These are phyloP conservation scores for Aethes cnicana DNA, from an alignment of 2,888 invertebrate species.

Conservation along the genomic window DNA sequence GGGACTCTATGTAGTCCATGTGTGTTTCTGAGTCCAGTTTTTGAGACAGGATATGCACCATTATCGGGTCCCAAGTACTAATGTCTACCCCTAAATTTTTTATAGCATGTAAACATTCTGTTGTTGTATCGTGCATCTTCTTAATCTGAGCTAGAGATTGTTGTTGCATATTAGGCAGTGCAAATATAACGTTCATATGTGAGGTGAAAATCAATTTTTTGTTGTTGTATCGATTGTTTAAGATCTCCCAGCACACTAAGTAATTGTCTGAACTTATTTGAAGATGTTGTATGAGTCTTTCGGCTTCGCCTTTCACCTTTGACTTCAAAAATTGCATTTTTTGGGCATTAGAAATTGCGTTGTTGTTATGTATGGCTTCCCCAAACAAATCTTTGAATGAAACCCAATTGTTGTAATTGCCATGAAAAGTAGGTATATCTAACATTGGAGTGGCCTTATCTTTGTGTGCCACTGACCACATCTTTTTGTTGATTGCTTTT, in stretches of 20 bases:
- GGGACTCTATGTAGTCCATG: slow-evolving; percentile 31
- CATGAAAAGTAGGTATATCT: background rate
- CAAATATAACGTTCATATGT: slow-evolving; percentile 32
- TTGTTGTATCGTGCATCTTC: slow-evolving; percentile 31
- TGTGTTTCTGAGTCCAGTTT: slow-evolving; percentile 35
- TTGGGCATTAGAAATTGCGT: background rate
- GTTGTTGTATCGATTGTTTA: slow-evolving; percentile 34
- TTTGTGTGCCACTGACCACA: background rate
- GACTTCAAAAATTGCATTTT: background rate
- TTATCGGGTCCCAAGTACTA: slow-evolving; percentile 33
- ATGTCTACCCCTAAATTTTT: slow-evolving; percentile 33
- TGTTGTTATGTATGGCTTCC: background rate
- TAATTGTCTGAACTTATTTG: slow-evolving; percentile 30
- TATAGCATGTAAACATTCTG: slow-evolving; percentile 36
- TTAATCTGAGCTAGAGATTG: slow-evolving; percentile 30
- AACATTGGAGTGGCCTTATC: background rate
- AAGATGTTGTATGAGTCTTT: slow-evolving; percentile 31
- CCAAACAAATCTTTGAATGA: background rate
- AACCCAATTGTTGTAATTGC: background rate
- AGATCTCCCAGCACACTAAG: slow-evolving; percentile 32
- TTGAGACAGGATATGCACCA: slow-evolving; percentile 31
- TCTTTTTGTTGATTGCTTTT: background rate
- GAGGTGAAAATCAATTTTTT: slow-evolving; percentile 32
- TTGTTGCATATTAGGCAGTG: slow-evolving; percentile 30
- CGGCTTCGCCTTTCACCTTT: slow-evolving; percentile 23